Conservation (phyloP, 1,140 invertebrate species). For the Eriosoma lanigerum region DNA sequence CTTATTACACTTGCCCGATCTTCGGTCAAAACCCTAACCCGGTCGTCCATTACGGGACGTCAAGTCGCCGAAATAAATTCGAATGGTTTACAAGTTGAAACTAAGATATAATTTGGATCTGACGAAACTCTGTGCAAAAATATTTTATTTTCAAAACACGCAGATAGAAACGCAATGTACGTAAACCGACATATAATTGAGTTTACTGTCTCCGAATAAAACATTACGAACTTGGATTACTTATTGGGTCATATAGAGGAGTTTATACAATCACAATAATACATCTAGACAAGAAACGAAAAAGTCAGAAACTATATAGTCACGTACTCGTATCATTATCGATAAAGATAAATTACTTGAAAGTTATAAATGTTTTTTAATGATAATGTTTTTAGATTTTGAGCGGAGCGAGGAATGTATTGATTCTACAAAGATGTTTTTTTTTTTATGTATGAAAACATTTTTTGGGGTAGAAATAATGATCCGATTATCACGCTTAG, state of each 20-base stretch:
- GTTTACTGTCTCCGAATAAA: neutral
- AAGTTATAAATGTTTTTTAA: too few relatives aligned
- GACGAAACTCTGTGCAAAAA: neutral
- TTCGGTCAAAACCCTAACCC: too few relatives aligned
- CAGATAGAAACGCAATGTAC: neutral
- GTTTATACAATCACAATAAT: neutral
- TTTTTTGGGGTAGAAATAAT: too few relatives aligned
- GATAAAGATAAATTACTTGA: neutral
- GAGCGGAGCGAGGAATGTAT: too few relatives aligned
- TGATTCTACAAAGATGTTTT: too few relatives aligned
- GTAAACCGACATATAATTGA: neutral
- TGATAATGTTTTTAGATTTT: too few relatives aligned
- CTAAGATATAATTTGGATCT: neutral
- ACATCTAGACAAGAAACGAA: neutral
- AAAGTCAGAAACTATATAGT: conserved; percentile 9
- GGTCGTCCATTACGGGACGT: neutral
- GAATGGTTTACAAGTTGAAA: neutral
- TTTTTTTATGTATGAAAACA: too few relatives aligned
- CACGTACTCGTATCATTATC: neutral
- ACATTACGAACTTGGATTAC: neutral
- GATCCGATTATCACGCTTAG: too few relatives aligned
- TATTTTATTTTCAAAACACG: neutral
- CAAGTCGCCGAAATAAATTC: neutral
- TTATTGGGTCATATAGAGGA: neutral
- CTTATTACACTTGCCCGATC: neutral